phyloP scores from a whole-genome alignment of 2,113 vertebrate genomes.

The Poeciliopsis turrubarensis region DNA sequence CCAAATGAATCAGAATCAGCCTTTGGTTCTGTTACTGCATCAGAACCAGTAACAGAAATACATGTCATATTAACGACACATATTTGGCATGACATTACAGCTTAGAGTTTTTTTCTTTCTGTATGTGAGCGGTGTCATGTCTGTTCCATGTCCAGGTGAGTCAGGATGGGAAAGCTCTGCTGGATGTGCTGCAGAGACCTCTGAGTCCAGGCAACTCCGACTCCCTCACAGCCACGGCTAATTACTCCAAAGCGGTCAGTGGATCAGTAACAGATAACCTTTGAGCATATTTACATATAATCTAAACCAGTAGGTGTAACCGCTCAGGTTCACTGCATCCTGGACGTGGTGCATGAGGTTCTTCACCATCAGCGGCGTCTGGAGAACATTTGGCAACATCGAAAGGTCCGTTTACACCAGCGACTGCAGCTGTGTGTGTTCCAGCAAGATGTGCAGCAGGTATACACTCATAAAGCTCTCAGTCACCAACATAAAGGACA shows the following conservation, averaged over 20 bases:
- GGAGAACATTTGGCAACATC: conserved; percentile 97
- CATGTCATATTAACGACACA: too few relatives aligned
- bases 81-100: too few relatives aligned
- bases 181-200: conserved; percentile 96
- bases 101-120: too few relatives aligned
- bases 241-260: conserved; percentile 94
- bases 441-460: conserved; percentile 98
- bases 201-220: conserved; percentile 94
- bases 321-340: conserved; percentile 87
- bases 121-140: too few relatives aligned
- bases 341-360: conserved; percentile 96
- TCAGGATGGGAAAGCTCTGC: conserved; percentile 94
- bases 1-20: too few relatives aligned
- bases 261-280: background rate
- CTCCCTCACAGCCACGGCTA: conserved; percentile 95
- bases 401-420: conserved; percentile 96
- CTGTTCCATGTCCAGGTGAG: conserved; percentile 84
- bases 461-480: conserved; percentile 48
- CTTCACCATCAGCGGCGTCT: conserved; percentile 95
- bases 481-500: background rate
- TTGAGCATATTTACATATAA: fast-evolving
- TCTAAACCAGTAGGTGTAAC: background rate
- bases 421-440: conserved; percentile 97
- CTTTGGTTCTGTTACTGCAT: too few relatives aligned
- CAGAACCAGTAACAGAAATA: too few relatives aligned